These are phyloP conservation scores for Anguilla marmorata DNA, from an alignment of 2,797 vertebrate species.

Conservation along the genomic window DNA sequence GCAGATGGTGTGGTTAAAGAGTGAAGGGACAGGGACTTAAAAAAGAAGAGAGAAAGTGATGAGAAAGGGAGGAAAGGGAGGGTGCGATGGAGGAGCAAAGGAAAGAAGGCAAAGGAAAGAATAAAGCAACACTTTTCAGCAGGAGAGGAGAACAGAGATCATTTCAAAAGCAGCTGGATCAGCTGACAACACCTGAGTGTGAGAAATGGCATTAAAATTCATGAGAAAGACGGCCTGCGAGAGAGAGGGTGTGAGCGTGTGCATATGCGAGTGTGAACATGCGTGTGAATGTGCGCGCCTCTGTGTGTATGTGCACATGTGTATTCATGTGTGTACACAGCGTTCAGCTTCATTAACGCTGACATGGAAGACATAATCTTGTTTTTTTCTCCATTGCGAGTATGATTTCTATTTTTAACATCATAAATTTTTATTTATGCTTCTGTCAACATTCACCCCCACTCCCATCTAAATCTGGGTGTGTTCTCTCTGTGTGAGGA, in stretches of 20 bases:
- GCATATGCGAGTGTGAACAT: not conserved
- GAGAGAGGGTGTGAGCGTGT: not conserved
- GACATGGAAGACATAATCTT: not conserved
- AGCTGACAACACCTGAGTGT: conserved; percentile 28
- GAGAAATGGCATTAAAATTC: conserved; percentile 32
- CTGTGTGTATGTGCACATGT: not conserved
- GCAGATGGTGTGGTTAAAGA: not conserved
- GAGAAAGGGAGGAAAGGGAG: not conserved
- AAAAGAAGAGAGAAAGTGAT: not conserved
- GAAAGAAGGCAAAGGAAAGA: conserved; percentile 2
- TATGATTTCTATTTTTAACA: not conserved
- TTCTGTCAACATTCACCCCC: not conserved
- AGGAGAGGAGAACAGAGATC: conserved; percentile 22
- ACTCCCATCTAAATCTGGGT: not conserved
- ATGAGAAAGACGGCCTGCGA: conserved; percentile 22
- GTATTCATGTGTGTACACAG: not conserved
- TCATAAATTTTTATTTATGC: not conserved
- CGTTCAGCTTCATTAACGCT: not conserved
- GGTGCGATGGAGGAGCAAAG: not conserved
- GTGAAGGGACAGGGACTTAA: not conserved
- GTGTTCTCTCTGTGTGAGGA: not conserved
- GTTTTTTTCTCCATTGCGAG: not conserved
- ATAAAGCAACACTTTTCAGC: conserved; percentile 12
- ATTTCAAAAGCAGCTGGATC: conserved; percentile 34
- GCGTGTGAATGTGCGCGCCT: not conserved